Conservation (phyloP, 2,113 vertebrate genomes). For the Pardalotus punctatus region DNA sequence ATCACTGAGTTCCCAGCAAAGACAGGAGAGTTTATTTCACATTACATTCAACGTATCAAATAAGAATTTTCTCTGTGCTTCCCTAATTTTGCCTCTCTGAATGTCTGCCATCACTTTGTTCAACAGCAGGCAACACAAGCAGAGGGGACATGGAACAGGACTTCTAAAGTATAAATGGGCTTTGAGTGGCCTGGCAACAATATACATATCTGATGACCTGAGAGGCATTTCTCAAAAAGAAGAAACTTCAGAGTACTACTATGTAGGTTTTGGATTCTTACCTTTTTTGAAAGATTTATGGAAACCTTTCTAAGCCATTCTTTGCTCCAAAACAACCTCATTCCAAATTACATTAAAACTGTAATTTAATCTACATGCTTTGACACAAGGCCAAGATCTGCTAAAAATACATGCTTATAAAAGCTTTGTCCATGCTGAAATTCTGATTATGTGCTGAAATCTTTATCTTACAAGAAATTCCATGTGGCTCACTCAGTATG, state of each 20-base stretch:
- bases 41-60: background rate
- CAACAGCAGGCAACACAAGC: background rate
- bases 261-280: background rate
- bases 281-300: background rate
- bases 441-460: background rate
- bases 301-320: background rate
- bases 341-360: background rate
- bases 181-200: background rate
- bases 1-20: background rate
- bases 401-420: background rate
- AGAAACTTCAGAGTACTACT: background rate
- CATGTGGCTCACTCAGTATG: background rate
- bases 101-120: background rate
- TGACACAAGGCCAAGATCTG: background rate
- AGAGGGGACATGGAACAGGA: background rate
- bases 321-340: background rate
- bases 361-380: background rate
- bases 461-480: background rate
- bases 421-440: background rate
- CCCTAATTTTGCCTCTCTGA: background rate
- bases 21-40: background rate
- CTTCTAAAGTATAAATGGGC: background rate
- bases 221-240: background rate
- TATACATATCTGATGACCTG: too few relatives aligned
- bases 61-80: background rate